Conservation (phyloP, 2,113 vertebrate genomes). For the Pyrgilauda ruficollis region DNA sequence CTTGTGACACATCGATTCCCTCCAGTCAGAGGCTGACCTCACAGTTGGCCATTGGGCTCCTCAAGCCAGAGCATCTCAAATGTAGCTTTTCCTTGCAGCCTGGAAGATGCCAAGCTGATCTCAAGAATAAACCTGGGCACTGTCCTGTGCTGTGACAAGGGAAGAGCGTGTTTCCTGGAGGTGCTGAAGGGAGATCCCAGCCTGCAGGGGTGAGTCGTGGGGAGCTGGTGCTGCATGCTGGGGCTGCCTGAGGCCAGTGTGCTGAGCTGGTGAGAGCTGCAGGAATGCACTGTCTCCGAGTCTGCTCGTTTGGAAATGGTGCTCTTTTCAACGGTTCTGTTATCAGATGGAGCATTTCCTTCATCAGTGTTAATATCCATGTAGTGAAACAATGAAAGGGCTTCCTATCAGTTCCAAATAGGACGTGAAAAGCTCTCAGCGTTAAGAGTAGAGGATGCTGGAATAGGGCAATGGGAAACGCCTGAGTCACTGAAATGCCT, state of each 20-base stretch:
- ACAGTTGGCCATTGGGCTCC: not conserved
- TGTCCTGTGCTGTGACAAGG: not conserved
- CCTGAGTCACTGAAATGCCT: slow-evolving; percentile 81
- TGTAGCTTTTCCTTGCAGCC: not conserved
- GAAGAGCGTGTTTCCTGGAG: not conserved
- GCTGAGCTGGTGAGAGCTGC: slow-evolving; percentile 12
- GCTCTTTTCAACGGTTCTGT: slow-evolving; percentile 74
- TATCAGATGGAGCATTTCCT: slow-evolving; percentile 86
- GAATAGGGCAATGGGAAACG: slow-evolving; percentile 85
- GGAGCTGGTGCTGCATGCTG: not conserved
- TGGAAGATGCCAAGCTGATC: not conserved
- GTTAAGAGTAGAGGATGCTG: slow-evolving; percentile 82
- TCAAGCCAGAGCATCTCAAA: not conserved
- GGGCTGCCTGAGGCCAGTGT: not conserved
- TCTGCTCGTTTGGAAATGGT: slow-evolving; percentile 70
- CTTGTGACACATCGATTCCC: not conserved
- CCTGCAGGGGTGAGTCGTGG: not conserved
- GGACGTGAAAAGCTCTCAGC: slow-evolving; percentile 81
- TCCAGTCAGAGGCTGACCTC: not conserved
- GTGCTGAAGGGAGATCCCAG: not conserved
- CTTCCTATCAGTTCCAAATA: slow-evolving; percentile 85
- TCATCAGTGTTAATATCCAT: slow-evolving; percentile 83
- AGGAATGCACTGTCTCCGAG: slow-evolving; percentile 54
- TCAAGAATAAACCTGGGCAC: not conserved
- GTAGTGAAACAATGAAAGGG: slow-evolving; percentile 82